These are phyloP conservation scores for Eumaeus atala DNA, from an alignment of 1,140 invertebrate species.

Conservation along the genomic window DNA sequence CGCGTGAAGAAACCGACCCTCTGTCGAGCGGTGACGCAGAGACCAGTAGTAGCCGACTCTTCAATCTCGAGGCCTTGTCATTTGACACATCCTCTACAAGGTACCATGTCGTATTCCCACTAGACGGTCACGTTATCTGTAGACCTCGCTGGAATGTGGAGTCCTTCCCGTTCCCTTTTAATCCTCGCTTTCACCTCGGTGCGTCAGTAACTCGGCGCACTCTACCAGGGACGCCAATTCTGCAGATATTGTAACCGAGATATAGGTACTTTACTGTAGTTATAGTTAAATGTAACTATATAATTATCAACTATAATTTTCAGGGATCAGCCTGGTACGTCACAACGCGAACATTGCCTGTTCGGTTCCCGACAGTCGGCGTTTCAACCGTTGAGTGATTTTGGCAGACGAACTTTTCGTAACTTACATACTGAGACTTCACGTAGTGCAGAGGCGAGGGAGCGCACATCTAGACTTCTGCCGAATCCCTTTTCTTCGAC, in stretches of 20 bases:
- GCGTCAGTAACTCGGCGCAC: too few relatives aligned
- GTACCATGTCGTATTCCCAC: too few relatives aligned
- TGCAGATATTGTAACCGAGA: too few relatives aligned
- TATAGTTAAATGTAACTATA: too few relatives aligned
- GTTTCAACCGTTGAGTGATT: slow-evolving; percentile 53
- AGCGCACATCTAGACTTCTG: slow-evolving; percentile 43
- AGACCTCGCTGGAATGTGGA: too few relatives aligned
- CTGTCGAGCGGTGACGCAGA: slow-evolving; percentile 38
- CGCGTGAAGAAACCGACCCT: slow-evolving; percentile 21
- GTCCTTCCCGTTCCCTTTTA: too few relatives aligned
- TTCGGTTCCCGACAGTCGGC: slow-evolving; percentile 58
- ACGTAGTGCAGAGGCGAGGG: slow-evolving; percentile 41
- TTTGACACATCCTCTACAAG: slow-evolving; percentile 32
- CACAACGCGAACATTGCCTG: slow-evolving; percentile 33
- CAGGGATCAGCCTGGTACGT: slow-evolving; percentile 35
- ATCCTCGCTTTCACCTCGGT: too few relatives aligned
- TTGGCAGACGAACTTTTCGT: slow-evolving; percentile 35
- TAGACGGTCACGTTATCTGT: too few relatives aligned
- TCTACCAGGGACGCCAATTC: too few relatives aligned
- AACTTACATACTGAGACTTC: too few relatives aligned
- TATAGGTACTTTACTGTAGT: too few relatives aligned
- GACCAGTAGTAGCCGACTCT: slow-evolving; percentile 38
- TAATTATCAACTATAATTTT: slow-evolving; percentile 20
- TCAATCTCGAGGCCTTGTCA: slow-evolving; percentile 54
- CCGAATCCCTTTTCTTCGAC: slow-evolving; percentile 59